Evolutionary conservation across 2,113 vertebrate species (phyloP).

Genomic region (Smithornis capensis): DNA sequence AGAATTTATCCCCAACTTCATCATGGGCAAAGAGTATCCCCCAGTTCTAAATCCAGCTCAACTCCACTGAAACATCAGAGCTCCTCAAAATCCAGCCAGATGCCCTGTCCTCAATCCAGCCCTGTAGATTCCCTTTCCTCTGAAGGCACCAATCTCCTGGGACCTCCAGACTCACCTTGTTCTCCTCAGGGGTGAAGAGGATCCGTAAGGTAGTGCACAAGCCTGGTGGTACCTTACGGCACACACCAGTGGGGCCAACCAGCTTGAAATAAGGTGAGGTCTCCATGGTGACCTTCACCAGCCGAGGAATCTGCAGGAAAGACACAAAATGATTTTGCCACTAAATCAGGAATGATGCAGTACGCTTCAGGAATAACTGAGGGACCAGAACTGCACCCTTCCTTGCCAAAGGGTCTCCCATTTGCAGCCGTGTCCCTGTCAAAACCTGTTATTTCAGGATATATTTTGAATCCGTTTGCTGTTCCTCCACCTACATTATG

Average conservation of each 20-base stretch:
- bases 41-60: not conserved
- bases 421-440: not conserved
- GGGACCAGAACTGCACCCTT: not conserved
- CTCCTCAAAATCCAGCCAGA: not conserved
- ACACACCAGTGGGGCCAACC: not conserved
- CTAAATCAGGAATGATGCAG: not conserved
- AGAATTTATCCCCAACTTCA: not conserved
- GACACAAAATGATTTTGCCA: not conserved
- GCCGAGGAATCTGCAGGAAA: not conserved
- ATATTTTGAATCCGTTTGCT: not conserved
- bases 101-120: not conserved
- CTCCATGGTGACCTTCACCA: not conserved
- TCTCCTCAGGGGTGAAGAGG: conserved; percentile 84
- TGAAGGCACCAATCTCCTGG: not conserved
- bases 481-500: not conserved
- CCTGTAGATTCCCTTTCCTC: not conserved
- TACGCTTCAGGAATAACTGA: not conserved
- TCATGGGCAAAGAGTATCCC: not conserved
- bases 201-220: conserved; percentile 74
- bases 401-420: not conserved
- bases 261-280: not conserved
- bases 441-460: not conserved
- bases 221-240: conserved; percentile 75
- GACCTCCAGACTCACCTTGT: conserved; percentile 76
- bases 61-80: not conserved